Base-by-base conservation (phyloP, 2,113 vertebrate species). In the Thoracochromis brauschi region DNA sequence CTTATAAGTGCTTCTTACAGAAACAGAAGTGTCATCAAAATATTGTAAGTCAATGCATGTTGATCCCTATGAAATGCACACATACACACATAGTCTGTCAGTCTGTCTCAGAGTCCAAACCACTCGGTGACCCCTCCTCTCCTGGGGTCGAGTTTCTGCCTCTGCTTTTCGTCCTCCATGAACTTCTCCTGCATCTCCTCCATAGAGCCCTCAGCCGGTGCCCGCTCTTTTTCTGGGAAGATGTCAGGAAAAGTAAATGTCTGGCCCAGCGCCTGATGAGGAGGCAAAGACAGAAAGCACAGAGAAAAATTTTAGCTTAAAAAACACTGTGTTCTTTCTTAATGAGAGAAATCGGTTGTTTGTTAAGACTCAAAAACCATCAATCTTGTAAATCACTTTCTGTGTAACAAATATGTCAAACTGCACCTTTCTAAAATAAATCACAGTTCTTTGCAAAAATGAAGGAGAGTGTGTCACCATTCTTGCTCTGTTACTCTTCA, bases 191-290 rank as follows among this genome's bases (percentile, higher is more conserved):
- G 97, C 82, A 97, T 90, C 51, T 96, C 96, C 11, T 95, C 97
- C 78, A 89, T 6, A 19, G 95, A 96, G 13, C 93, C 95, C 86
- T 96, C 95, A 49, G 90, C 89, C 2, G 73, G 8, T 1, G 81
- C 82, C 78, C 29, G 26, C 60, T 95, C 95, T 94, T 95, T 97
- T 92, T 96, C 95, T 19, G 92, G 98, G 94, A 98, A 99, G 88
- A 99, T 95, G 89, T 99, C 96, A 8, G 99, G 99, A 95, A 99
- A 99, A 82, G 95, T 95, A 95, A 99, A 99, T 7, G 97, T 98
- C 95, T 98, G 98, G 89, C 96, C 96, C 29, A 97, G 96, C 3
- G 96, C 96, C 98, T 99, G 90, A 87, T 47, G 80, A 7, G 60
- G 53, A 87, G 13, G 24, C 5, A 45, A n/a, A 49, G 13, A 80